Base-by-base conservation (phyloP, 1,140 invertebrate species). In the Heliconius himera region DNA sequence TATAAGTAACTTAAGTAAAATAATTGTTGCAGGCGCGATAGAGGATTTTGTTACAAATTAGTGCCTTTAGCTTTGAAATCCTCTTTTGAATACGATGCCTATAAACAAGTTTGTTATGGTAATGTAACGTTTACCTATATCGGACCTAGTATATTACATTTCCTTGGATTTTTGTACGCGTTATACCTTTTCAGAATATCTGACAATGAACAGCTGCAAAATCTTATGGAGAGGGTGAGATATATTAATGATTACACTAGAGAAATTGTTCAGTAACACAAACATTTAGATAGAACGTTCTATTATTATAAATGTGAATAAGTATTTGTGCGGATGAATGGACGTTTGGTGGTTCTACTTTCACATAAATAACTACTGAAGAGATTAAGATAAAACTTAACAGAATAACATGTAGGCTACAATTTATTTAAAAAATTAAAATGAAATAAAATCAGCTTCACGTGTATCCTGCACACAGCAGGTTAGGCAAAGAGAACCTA, bases 181-280 rank as follows among this genome's bases (percentile, higher is more conserved):
- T 94, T 98, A 74, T 96, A 97, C 83, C 95, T 98, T 70, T 98
- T 98, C 90, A 95, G 98, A 83, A 95, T 97, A 77, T 96, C 97
- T 71, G 97, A 98, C 90, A 98, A 98, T 88, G 98, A 98, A 89
- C 97, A 98, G 83, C 91, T 98, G 46, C 97, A 98, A 88, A 97
- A 97, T 93, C 94, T 98, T n/a, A 98, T 98, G 96, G 98, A 98
- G 93, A 96, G 97, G 84, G 97, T 98, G 83, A 95, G 95, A 66
- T 16, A 66, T 92, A 46, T 36, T 74, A 22, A n/a, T 60, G 18
- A 22, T 70, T 70, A 70, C 22, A 33, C 5, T 71, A 20, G 20
- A 20, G 5, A 29, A 70, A 20, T 70, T 51, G 29, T 33, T 13
- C 41, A 46, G 41, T 46, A 46, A 13, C 41, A 41, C 41, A 46